Conservation (phyloP, 2,888 invertebrate species). For the Aproaerema taeniolella region DNA sequence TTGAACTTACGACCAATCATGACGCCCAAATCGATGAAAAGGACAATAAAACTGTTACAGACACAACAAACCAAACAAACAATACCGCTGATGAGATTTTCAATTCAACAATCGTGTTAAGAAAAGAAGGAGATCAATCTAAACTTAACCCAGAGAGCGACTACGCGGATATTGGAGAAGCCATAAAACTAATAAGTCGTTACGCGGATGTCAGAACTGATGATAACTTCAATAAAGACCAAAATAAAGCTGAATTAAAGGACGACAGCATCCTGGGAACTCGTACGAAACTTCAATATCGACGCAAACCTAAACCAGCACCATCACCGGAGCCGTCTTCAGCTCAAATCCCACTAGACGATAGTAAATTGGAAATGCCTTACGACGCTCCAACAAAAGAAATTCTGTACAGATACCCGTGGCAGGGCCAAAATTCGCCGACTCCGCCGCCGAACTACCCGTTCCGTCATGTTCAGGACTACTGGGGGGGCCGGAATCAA, state of each 20-base stretch:
- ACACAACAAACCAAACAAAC: slow-evolving; percentile 1
- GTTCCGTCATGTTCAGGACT: slow-evolving; percentile 65
- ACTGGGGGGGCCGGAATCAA: slow-evolving; percentile 60
- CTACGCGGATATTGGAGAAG: slow-evolving; percentile 68
- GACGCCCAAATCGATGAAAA: too few relatives aligned
- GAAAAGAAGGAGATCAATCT: slow-evolving; percentile 45
- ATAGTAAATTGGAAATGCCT: slow-evolving; percentile 1
- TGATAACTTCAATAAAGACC: slow-evolving; percentile 62
- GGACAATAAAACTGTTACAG: too few relatives aligned
- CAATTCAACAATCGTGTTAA: slow-evolving; percentile 33
- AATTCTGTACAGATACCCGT: slow-evolving; percentile 52
- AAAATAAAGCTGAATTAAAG: slow-evolving; percentile 43
- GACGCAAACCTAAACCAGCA: slow-evolving; percentile 54
- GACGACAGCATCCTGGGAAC: slow-evolving; percentile 63
- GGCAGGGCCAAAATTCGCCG: slow-evolving; percentile 55
- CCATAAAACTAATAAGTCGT: slow-evolving; percentile 68
- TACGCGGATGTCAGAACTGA: slow-evolving; percentile 72
- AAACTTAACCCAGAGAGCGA: slow-evolving; percentile 69
- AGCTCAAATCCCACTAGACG: neutral
- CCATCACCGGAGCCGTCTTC: slow-evolving; percentile 10
- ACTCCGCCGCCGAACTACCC: slow-evolving; percentile 62
- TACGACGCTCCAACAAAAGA: neutral
- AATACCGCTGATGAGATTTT: too few relatives aligned
- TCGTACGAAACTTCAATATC: slow-evolving; percentile 63
- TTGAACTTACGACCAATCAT: too few relatives aligned